phyloP scores from a whole-genome alignment of 2,888 invertebrate genomes.

The Cryptus armator region DNA sequence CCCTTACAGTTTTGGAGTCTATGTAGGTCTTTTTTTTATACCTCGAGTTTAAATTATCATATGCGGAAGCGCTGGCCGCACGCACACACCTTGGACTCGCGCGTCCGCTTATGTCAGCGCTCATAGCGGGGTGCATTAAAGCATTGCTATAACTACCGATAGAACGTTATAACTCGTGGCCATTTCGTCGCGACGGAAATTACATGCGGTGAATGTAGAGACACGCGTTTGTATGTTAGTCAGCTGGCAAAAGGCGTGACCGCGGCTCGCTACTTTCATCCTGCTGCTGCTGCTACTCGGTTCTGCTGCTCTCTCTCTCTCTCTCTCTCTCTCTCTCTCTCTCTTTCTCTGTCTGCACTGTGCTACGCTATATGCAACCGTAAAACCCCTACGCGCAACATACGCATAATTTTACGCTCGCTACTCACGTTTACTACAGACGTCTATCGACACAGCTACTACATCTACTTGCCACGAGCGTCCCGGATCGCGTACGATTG shows the following conservation, averaged over 20 bases:
- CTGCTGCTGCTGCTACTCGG: conserved; percentile 63
- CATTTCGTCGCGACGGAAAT: conserved; percentile 47
- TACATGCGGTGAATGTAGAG: conserved; percentile 37
- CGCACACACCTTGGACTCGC: conserved; percentile 14
- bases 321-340: too few species aligned
- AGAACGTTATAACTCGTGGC: conserved; percentile 57
- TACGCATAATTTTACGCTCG: conserved; percentile 71
- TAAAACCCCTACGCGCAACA: conserved; percentile 57
- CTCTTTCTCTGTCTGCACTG: too few species aligned
- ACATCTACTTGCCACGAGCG: not conserved
- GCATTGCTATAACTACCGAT: conserved; percentile 21
- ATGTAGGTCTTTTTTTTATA: not conserved
- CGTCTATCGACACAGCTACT: not conserved
- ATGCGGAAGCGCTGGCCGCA: conserved; percentile 30
- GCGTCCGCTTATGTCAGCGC: conserved; percentile 38
- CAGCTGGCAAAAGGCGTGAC: conserved; percentile 74
- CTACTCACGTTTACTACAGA: conserved; percentile 53
- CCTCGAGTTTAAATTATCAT: conserved; percentile 27
- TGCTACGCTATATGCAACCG: conserved; percentile 53
- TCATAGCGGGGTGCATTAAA: conserved; percentile 20
- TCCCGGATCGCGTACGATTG: conserved; percentile 14
- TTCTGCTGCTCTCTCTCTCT: not conserved
- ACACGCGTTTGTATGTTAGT: conserved; percentile 67
- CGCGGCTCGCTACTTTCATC: conserved; percentile 52
- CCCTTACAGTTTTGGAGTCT: conserved; percentile 6